Evolutionary conservation across 2,113 vertebrate genomes (phyloP).

Genomic region (Kryptolebias marmoratus): DNA sequence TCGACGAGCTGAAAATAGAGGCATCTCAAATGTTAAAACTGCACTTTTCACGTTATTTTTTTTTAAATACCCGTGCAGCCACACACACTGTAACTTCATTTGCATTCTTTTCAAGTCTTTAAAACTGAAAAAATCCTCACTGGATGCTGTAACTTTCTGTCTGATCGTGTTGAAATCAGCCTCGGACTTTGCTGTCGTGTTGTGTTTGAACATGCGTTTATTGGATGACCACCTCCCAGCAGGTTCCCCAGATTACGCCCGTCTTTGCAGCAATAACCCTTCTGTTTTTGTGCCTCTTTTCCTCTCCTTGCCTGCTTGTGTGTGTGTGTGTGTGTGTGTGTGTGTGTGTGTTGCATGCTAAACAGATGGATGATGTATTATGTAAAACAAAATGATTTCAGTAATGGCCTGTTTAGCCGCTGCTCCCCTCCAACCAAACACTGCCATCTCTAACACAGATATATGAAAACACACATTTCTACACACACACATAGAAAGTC

Average conservation of each 20-base stretch:
- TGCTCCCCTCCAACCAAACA: conserved; percentile 20
- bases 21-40: too few species aligned
- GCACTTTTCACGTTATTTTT: too few species aligned
- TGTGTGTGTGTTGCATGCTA: conserved; percentile 44
- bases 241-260: conserved; percentile 26
- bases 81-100: too few species aligned
- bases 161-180: not conserved
- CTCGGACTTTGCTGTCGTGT: not conserved
- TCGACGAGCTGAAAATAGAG: too few species aligned
- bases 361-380: conserved; percentile 83
- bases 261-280: conserved; percentile 53
- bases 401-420: conserved; percentile 77
- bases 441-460: conserved; percentile 19
- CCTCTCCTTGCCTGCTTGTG: conserved; percentile 30
- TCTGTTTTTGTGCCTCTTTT: conserved; percentile 46
- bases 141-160: too few species aligned
- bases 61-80: too few species aligned
- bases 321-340: conserved; percentile 26
- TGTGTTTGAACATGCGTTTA: conserved; percentile 8
- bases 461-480: conserved; percentile 16
- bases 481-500: conserved; percentile 38
- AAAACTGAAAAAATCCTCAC: too few species aligned
- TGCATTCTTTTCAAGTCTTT: too few species aligned
- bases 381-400: conserved; percentile 81
- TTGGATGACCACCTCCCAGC: conserved; percentile 9